Evolutionary conservation across 2,113 vertebrate genomes (phyloP).

Genomic region (Plecturocebus donacophilus): DNA sequence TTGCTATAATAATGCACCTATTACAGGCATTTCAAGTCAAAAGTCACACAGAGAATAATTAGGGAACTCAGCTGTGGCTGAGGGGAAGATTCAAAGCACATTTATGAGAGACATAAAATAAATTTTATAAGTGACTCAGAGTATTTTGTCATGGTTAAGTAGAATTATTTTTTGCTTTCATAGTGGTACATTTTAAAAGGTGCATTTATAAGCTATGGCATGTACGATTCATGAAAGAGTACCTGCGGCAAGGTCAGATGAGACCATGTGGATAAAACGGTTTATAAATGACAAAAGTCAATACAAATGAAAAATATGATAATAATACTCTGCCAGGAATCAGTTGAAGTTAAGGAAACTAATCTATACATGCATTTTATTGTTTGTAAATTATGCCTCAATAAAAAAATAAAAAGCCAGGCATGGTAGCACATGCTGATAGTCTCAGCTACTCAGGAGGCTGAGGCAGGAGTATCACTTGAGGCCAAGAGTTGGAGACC

Average conservation of each 20-base stretch:
- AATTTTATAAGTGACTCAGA: conserved; percentile 19
- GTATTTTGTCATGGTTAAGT: neutral
- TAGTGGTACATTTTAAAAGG: neutral
- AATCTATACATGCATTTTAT: neutral
- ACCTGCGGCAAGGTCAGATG: neutral
- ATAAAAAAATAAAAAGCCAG: neutral
- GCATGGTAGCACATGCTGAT: neutral
- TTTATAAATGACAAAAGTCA: neutral
- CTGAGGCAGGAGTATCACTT: neutral
- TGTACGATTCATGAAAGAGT: neutral
- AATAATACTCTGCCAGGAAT: neutral
- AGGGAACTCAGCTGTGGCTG: neutral
- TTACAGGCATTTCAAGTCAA: neutral
- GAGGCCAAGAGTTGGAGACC: neutral
- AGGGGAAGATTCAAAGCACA: neutral
- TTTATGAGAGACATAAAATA: neutral
- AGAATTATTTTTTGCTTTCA: neutral
- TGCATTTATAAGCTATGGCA: neutral
- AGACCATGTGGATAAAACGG: neutral
- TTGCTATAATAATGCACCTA: neutral
- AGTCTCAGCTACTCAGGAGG: neutral
- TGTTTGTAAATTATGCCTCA: neutral
- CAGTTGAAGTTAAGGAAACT: neutral
- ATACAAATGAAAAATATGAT: neutral
- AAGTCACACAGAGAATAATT: neutral